Conservation (phyloP, 1,140 invertebrate species). For the Acromyrmex echinatior region DNA sequence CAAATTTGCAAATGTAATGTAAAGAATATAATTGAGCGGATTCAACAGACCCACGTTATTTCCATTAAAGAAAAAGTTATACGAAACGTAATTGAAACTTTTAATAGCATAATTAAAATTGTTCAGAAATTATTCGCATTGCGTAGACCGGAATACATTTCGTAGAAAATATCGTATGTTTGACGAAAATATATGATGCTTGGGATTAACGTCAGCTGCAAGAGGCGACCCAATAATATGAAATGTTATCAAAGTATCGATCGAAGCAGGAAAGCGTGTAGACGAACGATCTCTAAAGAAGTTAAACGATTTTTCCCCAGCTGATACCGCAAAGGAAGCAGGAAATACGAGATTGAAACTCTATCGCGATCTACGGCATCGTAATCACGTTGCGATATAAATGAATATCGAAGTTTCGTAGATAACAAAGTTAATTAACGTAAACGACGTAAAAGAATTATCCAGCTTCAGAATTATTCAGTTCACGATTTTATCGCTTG, state of each 20-base stretch:
- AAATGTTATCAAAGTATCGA: conserved; percentile 39
- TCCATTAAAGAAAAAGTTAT: not conserved
- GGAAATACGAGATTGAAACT: not conserved
- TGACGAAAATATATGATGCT: not conserved
- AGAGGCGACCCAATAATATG: not conserved
- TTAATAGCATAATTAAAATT: not conserved
- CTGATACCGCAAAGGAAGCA: not conserved
- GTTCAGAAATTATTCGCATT: not conserved
- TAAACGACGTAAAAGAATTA: not conserved
- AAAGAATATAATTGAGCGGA: no score
- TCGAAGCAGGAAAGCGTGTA: not conserved
- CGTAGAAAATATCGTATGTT: not conserved
- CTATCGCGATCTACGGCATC: not conserved
- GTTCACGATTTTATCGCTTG: not conserved
- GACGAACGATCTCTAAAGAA: conserved; percentile 1
- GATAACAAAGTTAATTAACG: conserved; percentile 14
- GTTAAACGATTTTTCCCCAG: conserved; percentile 22
- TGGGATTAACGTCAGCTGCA: not conserved
- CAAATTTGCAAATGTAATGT: no score
- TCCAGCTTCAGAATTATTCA: not conserved
- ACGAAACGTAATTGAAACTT: not conserved
- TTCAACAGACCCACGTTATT: no score
- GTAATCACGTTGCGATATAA: not conserved
- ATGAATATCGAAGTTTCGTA: not conserved
- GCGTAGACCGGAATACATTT: no score